Evolutionary conservation across 2,888 invertebrate species (phyloP), one percentile per base, ranked within the genome.

Genomic region (Perizoma flavofasciatum): DNA sequence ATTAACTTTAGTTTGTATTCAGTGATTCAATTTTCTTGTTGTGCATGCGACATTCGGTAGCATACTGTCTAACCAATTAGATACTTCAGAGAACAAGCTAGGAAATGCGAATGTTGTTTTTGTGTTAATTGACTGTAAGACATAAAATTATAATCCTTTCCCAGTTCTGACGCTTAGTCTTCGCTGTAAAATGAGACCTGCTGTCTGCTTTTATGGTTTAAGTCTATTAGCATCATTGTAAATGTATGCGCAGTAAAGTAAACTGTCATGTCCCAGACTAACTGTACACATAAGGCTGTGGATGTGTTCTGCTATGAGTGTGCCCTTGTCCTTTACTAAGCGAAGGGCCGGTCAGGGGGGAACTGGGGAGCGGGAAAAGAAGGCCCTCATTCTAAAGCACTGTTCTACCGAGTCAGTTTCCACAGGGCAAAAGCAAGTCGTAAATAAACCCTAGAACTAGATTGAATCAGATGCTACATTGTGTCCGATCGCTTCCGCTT

Each of bases 401-500:
- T 55, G 39, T 41, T 49, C 55, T 54, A 54, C 50, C 43, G 50
- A 40, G 44, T 37, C 22, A 44, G 22, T 40, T 50, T 57, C 45
- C 57, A 48, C 60, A 37, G 49, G 49, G 61, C 47, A 44, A 37
- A 22, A 57, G 61, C 44, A 43, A 45, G 55, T 51, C 55, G 51
- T 55, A 62, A 58, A 62, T 58, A 58, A 55, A 59, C 51, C 41
- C 51, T 55, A 59, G 58, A 54, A 49, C 62, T 62, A 59, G 55
- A 62, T 58, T 62, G 55, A 58, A 58, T 62, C 51, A 51, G 51
- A 62, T 59, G 58, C 45, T 48, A 55, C 41, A 57, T 56, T 57
- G 56, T 60, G 41, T 54, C 53, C 71, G 73, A 70, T 75, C 69
- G 66, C 79, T 85, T 84, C 85, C 83, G 82, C 74, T 69, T 70